Base-by-base conservation (phyloP, 2,113 vertebrate species). In the Paratilapia polleni region DNA sequence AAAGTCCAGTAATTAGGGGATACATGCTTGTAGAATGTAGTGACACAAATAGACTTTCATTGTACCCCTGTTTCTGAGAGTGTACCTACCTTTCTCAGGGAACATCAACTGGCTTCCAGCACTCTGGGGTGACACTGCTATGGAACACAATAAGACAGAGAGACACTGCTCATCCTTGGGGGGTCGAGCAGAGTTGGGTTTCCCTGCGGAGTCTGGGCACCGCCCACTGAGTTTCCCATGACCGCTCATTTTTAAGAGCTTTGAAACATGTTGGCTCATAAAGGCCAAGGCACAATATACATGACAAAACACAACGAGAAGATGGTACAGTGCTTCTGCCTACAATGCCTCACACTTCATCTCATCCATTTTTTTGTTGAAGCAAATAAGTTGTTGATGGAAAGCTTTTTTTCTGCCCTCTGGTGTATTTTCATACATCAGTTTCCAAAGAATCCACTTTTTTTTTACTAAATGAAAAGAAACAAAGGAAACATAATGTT, bases 201-300 rank as follows among this genome's bases (percentile, higher is more conserved):
- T 81, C 92, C 89, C 91, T 28, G 86, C 61, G 41, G 93, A 89
- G 91, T 41, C 36, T 49, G 52, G 61, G 56, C 6, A 31, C 78
- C 74, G 81, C 93, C 89, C 74, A 92, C 93, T 82, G 93, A 77
- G 92, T 93, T 95, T 95, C 94, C 94, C 93, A 95, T 92, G 94
- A 94, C 91, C 93, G 8, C 81, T 91, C 75, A 86, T 86, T 92
- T 91, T 88, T 58, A 75, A 80, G 24, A 43, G 88, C 80, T 92
- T 75, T 63, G 79, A 88, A 86, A 87, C 83, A 89, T 77, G 85
- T 88, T 31, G 88, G 87, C 41, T 79, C 52, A 58, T 62, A 77
- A 90, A 87, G 81, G 87, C 74, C 26, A 17, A 17, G 54, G 62
- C 63, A 91, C 81, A 92, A 93, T 88, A n/a, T 83, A 79, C 34